Evolutionary conservation across 2,888 invertebrate genomes (phyloP).

Genomic region (Xanthorhoe designata): DNA sequence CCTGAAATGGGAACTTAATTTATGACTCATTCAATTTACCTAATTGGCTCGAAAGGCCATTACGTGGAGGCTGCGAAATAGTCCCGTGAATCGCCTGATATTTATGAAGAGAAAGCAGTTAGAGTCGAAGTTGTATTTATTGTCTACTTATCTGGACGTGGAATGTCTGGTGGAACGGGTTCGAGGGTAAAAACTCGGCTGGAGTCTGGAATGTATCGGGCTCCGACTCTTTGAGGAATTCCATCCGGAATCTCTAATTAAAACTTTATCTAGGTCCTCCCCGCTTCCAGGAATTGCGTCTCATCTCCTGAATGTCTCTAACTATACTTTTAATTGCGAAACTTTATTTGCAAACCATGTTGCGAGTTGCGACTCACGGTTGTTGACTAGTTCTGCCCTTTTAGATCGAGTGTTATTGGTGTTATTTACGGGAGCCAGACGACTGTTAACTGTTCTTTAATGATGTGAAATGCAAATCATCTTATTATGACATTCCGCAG

Average conservation of each 20-base stretch:
- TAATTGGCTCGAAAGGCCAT: conserved; percentile 51
- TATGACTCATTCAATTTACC: conserved; percentile 39
- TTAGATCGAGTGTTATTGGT: conserved; percentile 21
- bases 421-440: conserved; percentile 17
- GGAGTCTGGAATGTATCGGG: conserved; percentile 79
- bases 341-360: conserved; percentile 29
- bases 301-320: conserved; percentile 34
- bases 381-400: conserved; percentile 13
- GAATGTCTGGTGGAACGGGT: conserved; percentile 72
- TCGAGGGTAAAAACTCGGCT: conserved; percentile 76
- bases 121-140: conserved; percentile 68
- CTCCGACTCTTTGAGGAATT: conserved; percentile 72
- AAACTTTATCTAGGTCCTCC: conserved; percentile 79
- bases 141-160: conserved; percentile 66
- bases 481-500: conserved; percentile 43
- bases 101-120: conserved; percentile 64
- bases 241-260: conserved; percentile 83
- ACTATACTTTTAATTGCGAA: conserved; percentile 40
- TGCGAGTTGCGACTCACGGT: conserved; percentile 3
- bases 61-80: conserved; percentile 48
- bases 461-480: conserved; percentile 52
- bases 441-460: conserved; percentile 33
- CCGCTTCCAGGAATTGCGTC: conserved; percentile 54
- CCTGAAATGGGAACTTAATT: conserved; percentile 26
- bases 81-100: conserved; percentile 39